These are phyloP conservation scores for Rhinella marina DNA, from an alignment of 2,797 vertebrate genomes.

Conservation along the genomic window DNA sequence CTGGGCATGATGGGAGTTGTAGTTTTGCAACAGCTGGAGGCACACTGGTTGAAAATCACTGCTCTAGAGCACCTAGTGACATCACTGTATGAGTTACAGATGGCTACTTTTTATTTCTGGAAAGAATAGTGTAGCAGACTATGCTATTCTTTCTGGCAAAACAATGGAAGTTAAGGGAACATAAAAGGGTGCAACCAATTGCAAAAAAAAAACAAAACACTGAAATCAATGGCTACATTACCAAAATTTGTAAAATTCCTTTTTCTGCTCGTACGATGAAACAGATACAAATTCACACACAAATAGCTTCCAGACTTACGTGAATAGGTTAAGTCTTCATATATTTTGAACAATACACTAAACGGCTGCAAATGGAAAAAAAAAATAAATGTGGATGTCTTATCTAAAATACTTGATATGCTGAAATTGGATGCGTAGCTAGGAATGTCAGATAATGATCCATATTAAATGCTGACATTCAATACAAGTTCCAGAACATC, in stretches of 20 bases:
- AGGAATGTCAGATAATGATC: constrained; percentile 18
- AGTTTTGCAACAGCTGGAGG: too few relatives aligned
- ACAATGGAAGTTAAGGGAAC: not conserved
- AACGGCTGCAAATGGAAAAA: not conserved
- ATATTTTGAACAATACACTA: not conserved
- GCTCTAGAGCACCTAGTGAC: too few relatives aligned
- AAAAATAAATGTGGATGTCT: not conserved
- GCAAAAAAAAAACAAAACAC: not conserved
- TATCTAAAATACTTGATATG: not conserved
- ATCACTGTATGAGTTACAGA: too few relatives aligned
- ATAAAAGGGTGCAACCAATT: not conserved
- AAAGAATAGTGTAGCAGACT: too few relatives aligned
- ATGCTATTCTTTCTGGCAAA: not conserved
- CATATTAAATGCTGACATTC: constrained; percentile 23
- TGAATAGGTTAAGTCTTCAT: not conserved
- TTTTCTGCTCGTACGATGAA: not conserved
- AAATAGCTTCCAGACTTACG: not conserved
- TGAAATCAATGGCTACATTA: not conserved
- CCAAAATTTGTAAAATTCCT: not conserved
- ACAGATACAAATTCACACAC: not conserved
- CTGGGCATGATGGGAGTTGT: too few relatives aligned
- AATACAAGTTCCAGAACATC: constrained; percentile 27
- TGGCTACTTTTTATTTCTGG: too few relatives aligned
- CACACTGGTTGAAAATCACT: too few relatives aligned
- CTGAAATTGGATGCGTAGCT: not conserved